phyloP scores from a whole-genome alignment of 2,113 vertebrate species.

The Nettapus auritus region DNA sequence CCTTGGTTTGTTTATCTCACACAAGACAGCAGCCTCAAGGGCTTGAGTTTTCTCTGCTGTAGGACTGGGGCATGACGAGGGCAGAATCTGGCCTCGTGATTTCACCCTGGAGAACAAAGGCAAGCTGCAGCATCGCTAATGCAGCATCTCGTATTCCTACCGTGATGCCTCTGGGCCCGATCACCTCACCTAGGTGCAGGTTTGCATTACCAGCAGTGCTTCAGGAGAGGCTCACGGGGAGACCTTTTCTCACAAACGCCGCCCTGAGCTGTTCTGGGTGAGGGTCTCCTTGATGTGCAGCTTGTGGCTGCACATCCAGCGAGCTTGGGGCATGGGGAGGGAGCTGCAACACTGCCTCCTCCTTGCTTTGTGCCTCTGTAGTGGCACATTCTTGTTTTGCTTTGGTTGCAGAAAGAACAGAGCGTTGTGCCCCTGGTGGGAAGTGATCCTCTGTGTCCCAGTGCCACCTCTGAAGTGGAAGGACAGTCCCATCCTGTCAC shows the following conservation, averaged over 20 bases:
- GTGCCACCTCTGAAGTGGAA: background rate
- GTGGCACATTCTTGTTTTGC: background rate
- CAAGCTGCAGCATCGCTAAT: background rate
- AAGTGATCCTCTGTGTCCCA: background rate
- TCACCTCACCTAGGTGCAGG: background rate
- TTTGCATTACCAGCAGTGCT: background rate
- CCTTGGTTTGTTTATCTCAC: background rate
- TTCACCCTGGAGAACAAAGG: background rate
- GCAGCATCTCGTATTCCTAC: background rate
- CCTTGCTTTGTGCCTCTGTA: background rate
- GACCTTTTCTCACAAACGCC: background rate
- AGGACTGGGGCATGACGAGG: background rate
- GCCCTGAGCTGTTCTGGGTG: background rate
- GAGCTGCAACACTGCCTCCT: background rate
- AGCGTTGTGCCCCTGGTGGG: background rate
- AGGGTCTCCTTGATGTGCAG: background rate
- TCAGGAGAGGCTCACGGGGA: background rate
- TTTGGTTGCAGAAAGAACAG: background rate
- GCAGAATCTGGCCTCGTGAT: background rate
- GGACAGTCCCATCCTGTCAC: background rate
- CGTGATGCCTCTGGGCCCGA: accelerated
- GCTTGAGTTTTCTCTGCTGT: background rate
- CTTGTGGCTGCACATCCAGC: accelerated
- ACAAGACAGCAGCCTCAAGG: background rate
- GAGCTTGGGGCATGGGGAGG: accelerated